A percentile compares a stretch with the other conserved stretches of the same genome.
Evolutionary conservation across 2,797 vertebrate genomes (phyloP).

Genomic region (Echiichthys vipera): DNA sequence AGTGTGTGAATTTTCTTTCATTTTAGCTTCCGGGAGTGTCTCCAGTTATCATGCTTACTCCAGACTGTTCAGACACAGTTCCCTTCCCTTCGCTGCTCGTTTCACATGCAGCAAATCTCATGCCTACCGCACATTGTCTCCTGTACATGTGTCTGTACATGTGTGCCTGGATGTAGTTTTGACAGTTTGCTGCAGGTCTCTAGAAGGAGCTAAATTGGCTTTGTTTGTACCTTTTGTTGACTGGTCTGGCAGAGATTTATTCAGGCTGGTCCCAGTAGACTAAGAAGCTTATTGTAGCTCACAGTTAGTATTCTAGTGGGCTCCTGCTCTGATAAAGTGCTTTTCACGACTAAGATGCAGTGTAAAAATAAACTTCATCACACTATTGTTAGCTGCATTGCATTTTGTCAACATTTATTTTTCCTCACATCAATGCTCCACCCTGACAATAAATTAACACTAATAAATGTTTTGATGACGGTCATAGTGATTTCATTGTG

Average conservation of each 20-base stretch:
- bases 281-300: conserved; percentile 58
- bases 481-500: not conserved
- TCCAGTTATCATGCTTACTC: conserved; percentile 2
- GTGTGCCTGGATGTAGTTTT: conserved; percentile 4
- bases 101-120: conserved; percentile 6
- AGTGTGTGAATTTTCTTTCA: conserved; percentile 21
- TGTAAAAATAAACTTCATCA: conserved; percentile 14
- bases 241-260: conserved; percentile 52
- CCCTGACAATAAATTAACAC: not conserved
- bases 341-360: conserved; percentile 6
- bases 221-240: conserved; percentile 42
- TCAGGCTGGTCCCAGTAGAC: conserved; percentile 46
- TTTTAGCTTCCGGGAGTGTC: conserved; percentile 16
- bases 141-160: not conserved
- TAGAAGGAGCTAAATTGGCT: conserved; percentile 33
- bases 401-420: conserved; percentile 21
- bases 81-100: not conserved
- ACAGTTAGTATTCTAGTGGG: conserved; percentile 31
- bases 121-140: not conserved
- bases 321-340: conserved; percentile 31
- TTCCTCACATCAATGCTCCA: conserved; percentile 8
- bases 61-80: not conserved
- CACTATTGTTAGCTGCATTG: not conserved
- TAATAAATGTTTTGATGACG: conserved; percentile 2
- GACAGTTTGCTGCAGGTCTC: not conserved